A percentile compares a stretch with the other conserved stretches of the same genome.
Conservation (phyloP, 2,113 vertebrate species). For the Micronycteris hirsuta region DNA sequence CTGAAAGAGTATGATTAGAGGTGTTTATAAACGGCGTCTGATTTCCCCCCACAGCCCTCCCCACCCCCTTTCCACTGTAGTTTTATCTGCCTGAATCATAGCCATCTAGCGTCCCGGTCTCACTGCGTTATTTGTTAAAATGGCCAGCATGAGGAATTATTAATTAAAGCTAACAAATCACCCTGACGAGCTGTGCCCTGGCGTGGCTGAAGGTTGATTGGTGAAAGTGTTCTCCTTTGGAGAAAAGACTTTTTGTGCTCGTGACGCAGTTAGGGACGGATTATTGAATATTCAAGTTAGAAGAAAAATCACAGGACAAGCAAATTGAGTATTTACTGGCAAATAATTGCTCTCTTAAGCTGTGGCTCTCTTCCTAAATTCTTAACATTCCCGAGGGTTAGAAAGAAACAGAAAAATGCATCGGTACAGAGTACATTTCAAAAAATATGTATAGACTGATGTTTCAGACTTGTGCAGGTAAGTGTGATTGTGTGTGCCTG, state of each 20-base stretch:
- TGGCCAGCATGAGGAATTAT: conserved; percentile 82
- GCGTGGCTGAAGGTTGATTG: conserved; percentile 76
- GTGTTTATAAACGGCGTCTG: conserved; percentile 81
- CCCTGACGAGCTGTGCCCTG: conserved; percentile 76
- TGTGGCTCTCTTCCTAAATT: conserved; percentile 84
- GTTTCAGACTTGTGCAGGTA: conserved; percentile 80
- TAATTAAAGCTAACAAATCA: conserved; percentile 85
- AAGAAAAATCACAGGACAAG: conserved; percentile 84
- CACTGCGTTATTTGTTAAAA: conserved; percentile 80
- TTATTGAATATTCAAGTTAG: conserved; percentile 83
- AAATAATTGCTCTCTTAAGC: conserved; percentile 84
- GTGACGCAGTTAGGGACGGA: conserved; percentile 81
- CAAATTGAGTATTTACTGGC: conserved; percentile 85
- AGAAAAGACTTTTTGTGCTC: conserved; percentile 85
- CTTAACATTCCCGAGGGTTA: conserved; percentile 81
- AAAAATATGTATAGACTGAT: conserved; percentile 77
- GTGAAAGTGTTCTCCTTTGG: conserved; percentile 78
- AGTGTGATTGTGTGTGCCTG: conserved; percentile 67
- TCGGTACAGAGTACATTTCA: conserved; percentile 78
- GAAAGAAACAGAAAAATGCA: conserved; percentile 79
- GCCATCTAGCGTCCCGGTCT: conserved; percentile 71
- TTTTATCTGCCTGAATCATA: conserved; percentile 75
- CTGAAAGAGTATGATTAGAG: conserved; percentile 79
- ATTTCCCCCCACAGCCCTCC: conserved; percentile 60
- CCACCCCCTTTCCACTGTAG: conserved; percentile 51